Evolutionary conservation across 2,797 vertebrate species (phyloP).

Genomic region (Pachyuromys duprasi): DNA sequence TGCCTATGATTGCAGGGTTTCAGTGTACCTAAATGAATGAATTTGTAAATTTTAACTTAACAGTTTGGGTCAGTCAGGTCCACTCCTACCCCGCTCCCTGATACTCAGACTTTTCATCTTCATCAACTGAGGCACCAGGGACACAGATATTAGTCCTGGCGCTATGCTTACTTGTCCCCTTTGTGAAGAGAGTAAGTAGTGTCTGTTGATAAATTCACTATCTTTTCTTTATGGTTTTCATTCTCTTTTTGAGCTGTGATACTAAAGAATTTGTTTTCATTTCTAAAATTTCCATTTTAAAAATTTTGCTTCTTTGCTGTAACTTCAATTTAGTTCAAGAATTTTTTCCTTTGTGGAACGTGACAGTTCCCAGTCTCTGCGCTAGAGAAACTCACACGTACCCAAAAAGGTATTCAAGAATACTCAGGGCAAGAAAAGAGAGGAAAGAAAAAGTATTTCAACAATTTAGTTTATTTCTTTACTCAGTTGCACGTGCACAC

Average conservation of each 20-base stretch:
- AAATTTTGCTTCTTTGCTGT: neutral
- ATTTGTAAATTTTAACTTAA: constrained; percentile 39
- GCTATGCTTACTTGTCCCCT: neutral
- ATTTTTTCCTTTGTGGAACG: neutral
- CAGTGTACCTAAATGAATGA: constrained; percentile 22
- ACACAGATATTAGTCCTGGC: neutral
- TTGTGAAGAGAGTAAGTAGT: neutral
- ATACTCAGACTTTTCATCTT: neutral
- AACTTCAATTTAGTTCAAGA: neutral
- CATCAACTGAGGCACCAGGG: neutral
- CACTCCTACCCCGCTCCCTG: neutral
- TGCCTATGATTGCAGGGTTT: neutral
- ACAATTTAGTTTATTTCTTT: neutral
- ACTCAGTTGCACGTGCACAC: neutral
- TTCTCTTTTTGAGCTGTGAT: neutral
- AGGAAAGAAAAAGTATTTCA: neutral
- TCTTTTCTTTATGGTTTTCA: neutral
- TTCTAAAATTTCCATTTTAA: neutral
- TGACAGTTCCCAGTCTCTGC: neutral
- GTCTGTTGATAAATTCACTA: neutral
- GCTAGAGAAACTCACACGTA: neutral
- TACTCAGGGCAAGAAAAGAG: neutral
- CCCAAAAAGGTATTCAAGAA: neutral
- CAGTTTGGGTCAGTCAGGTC: neutral
- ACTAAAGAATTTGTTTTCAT: neutral